Base-by-base conservation (phyloP, 1,140 invertebrate genomes). In the Aphelenchoides besseyi region DNA sequence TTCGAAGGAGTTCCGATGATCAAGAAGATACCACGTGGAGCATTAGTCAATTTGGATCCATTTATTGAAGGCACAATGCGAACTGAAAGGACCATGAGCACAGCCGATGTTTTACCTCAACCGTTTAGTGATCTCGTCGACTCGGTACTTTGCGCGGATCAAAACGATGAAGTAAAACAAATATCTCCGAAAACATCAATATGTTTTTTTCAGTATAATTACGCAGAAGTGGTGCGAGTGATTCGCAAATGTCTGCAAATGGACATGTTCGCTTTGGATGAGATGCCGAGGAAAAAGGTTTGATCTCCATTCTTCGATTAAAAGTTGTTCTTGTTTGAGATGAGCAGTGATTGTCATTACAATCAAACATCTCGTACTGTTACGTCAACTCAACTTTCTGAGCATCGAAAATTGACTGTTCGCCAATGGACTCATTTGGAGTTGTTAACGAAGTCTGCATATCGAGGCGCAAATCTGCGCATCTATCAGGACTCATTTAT, bases 401-500 rank as follows among this genome's bases (percentile, higher is more conserved):
- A 69, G 69, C 67, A 69, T 71, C 67, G 67, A 71, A 69, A 69
- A 71, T n/a, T 69, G 1, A 69, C 67, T 0, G 61, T 69, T 33
- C 64, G 67, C 16, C 61, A 29, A n/a, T 69, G 67, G 67, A n/a
- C 67, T 1, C 67, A 69, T 3, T 18, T 69, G 18, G 67, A 69
- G 32, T n/a, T 69, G 12, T 8, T 69, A n/a, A 68, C 67, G 0
- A 69, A 69, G 26, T 28, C 61, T 0, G 68, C 16, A 2, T 69
- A 69, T 33, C 67, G 67, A 2, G 67, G 67, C 16, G 67, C 67
- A 2, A 68, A 69, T 8, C 32, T 69, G 32, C 61, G 67, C n/a
- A 3, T 69, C 1, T 16, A 71, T 32, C 63, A 66, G 29, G 63
- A 37, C 16, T 12, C 26, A 2, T 37, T 36, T 32, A 66, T 36